Percentiles rank a stretch among this genome's conserved stretches.
Conservation (phyloP, 30 jellyfish, hydroid and myxozoan species). For the Pelagia noctiluca region DNA sequence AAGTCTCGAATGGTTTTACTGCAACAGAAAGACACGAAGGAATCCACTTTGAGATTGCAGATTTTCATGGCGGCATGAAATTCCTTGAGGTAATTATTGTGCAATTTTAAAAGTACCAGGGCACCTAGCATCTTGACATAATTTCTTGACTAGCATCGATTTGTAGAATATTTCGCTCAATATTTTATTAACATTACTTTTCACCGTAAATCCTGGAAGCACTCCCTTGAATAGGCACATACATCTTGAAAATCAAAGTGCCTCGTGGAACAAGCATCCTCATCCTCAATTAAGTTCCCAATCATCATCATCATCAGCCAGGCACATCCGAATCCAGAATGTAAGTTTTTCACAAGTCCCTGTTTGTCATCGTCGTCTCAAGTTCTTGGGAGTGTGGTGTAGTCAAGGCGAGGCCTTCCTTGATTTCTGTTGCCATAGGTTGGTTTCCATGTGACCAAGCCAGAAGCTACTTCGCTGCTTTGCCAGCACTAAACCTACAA, state of each 20-base stretch:
- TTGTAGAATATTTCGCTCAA: neutral
- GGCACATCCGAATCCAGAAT: too few species aligned
- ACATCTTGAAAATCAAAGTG: neutral
- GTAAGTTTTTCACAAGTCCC: too few species aligned
- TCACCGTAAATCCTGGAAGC: slow-evolving; percentile 3
- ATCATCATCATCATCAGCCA: too few species aligned
- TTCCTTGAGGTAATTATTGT: slow-evolving; percentile 19
- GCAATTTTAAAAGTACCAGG: slow-evolving; percentile 8
- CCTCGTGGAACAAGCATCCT: slow-evolving; percentile 3
- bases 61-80: slow-evolving; percentile 44
- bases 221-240: slow-evolving; percentile 6
- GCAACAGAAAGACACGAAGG: slow-evolving; percentile 33
- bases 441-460: too few species aligned
- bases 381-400: too few species aligned
- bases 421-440: too few species aligned
- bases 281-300: slow-evolving; percentile 1
- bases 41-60: slow-evolving; percentile 26
- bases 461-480: too few species aligned
- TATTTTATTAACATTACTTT: neutral
- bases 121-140: slow-evolving; percentile 7
- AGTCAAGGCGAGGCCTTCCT: too few species aligned
- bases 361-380: too few species aligned
- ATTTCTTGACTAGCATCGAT: slow-evolving; percentile 4
- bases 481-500: too few species aligned
- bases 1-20: slow-evolving; percentile 24